phyloP scores from a whole-genome alignment of 2,888 invertebrate genomes.

The Sisyra nigra region DNA sequence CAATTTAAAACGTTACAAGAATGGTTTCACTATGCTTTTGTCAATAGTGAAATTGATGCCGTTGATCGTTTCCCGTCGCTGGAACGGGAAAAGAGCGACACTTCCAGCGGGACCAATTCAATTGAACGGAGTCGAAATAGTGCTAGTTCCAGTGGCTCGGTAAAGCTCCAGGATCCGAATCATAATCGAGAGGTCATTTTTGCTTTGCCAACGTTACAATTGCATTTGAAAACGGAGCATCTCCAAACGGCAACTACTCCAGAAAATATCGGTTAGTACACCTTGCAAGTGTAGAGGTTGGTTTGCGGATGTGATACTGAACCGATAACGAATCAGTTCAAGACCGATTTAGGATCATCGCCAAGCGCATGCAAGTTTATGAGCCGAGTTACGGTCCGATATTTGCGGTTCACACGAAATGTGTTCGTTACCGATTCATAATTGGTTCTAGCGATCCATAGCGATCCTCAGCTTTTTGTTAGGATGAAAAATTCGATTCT shows the following conservation, averaged over 20 bases:
- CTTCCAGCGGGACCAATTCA: constrained; percentile 31
- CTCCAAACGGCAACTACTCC: constrained; percentile 61
- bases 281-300: no score
- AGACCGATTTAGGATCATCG: no score
- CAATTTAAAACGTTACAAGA: constrained; percentile 88
- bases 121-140: constrained; percentile 37
- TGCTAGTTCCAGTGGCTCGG: constrained; percentile 23
- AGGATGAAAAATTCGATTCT: no score
- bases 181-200: constrained; percentile 93
- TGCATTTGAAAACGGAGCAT: constrained; percentile 88
- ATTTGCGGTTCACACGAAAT: no score
- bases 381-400: no score
- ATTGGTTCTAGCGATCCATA: no score
- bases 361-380: no score
- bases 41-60: constrained; percentile 85
- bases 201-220: constrained; percentile 80
- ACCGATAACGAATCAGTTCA: no score
- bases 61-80: constrained; percentile 83
- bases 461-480: no score
- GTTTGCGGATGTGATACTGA: no score
- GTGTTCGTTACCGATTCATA: no score
- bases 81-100: constrained; percentile 53
- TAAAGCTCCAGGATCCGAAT: constrained; percentile 57
- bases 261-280: constrained; percentile 41
- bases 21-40: constrained; percentile 95